Evolutionary conservation across 2,888 invertebrate species (phyloP).

Genomic region (Megalurothrips usitatus): DNA sequence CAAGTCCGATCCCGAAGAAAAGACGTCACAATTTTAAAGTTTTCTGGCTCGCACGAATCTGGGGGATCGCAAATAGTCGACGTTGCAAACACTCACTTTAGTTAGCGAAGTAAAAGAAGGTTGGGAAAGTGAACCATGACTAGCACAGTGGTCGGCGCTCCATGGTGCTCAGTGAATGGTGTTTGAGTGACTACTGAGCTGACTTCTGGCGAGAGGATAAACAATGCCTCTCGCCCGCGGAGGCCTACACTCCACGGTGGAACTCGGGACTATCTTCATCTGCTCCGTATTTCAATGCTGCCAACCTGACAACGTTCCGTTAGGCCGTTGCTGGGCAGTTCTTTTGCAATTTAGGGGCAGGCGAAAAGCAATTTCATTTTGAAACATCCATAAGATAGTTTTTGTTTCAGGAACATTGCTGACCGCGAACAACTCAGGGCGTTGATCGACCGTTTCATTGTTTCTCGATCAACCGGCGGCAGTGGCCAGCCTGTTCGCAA

Average conservation of each 20-base stretch:
- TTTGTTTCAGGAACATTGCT: too few relatives aligned
- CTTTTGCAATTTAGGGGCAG: too few relatives aligned
- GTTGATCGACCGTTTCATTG: too few relatives aligned
- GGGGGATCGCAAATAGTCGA: neutral
- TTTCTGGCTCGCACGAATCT: neutral
- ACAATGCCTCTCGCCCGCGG: neutral
- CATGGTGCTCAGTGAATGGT: conserved; percentile 1
- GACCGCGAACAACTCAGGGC: too few relatives aligned
- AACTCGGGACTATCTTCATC: neutral
- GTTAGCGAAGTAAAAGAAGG: neutral
- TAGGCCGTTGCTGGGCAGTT: too few relatives aligned
- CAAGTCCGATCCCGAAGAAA: neutral
- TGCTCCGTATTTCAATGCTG: neutral
- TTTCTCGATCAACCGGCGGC: neutral
- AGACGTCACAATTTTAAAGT: neutral
- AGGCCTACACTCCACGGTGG: neutral
- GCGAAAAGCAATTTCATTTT: too few relatives aligned
- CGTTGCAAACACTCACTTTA: neutral
- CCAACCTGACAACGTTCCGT: neutral
- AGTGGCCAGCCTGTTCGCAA: neutral
- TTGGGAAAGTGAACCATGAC: neutral
- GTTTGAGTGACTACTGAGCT: conserved; percentile 12
- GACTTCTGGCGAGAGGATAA: neutral
- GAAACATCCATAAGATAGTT: too few relatives aligned
- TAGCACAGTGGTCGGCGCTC: neutral